Base-by-base conservation (phyloP, 2,113 vertebrate species). In the Gopherus evgoodei region DNA sequence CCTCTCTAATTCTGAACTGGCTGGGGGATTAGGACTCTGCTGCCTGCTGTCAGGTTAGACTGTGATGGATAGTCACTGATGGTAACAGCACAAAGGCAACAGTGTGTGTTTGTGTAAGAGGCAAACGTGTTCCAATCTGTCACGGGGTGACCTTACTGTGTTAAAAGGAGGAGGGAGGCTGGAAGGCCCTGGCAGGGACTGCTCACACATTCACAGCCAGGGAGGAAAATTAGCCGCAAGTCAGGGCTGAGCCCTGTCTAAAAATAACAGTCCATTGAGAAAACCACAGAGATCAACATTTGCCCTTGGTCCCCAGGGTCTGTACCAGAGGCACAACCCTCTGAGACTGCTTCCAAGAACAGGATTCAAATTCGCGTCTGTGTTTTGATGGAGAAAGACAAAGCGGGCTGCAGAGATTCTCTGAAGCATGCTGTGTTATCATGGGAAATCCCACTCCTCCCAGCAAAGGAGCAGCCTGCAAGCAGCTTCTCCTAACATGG, bases 21-120 rank as follows among this genome's bases (percentile, higher is more conserved):
- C 82, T 83, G 52, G 95, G 91, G 98, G 98, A 97, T 98, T 98
- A 98, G 97, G 94, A 90, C 96, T 96, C 75, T 91, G 97, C 97
- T 98, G 97, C 97, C 95, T 93, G 97, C 98, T 99, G 99, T 99
- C 99, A 98, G 98, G 98, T 99, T 99, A 99, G 93, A 85, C 97
- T 79, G 97, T 99, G 99, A 99, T 98, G 99, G 98, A 99, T 99
- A 92, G 97, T 52, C 98, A 98, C 98, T 98, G 98, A 98, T 99
- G 99, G 98, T 98, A 97, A 95, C 96, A 98, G 97, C 97, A 99
- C 99, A 99, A 99, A 99, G 98, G 97, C 92, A 38, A 86, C 89
- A 97, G 98, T 99, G 98, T 99, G 98, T 76, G 50, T 98, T 97
- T 95, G 44, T 44, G 59, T 53, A 95, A 97, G 93, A 80, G 96